These are phyloP conservation scores for Drosophila busckii DNA, from an alignment of 1,140 invertebrate genomes.

Conservation along the genomic window DNA sequence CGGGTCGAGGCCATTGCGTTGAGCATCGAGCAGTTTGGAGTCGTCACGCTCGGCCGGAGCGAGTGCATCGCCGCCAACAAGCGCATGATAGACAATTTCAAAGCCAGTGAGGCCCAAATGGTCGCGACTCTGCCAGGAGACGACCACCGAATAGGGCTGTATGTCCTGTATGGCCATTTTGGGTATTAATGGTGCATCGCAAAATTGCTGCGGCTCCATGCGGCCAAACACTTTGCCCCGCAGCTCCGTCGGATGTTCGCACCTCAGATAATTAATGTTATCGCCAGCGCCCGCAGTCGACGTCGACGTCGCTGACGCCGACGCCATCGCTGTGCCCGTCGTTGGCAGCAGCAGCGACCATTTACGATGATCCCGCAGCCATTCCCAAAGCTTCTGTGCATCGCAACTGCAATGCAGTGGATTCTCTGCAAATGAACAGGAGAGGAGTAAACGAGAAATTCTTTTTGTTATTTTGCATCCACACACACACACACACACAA, in stretches of 20 bases:
- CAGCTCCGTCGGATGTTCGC: slow-evolving; percentile 88
- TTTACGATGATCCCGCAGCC: slow-evolving; percentile 91
- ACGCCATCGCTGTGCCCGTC: slow-evolving; percentile 10
- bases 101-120: slow-evolving; percentile 91
- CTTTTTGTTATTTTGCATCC: too few relatives aligned
- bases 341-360: slow-evolving; percentile 74
- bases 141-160: slow-evolving; percentile 91
- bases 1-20: slow-evolving; percentile 23
- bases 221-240: slow-evolving; percentile 87
- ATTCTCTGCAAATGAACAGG: slow-evolving; percentile 83
- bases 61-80: slow-evolving; percentile 82
- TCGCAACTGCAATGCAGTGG: slow-evolving; percentile 90
- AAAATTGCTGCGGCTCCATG: slow-evolving; percentile 89
- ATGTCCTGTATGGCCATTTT: slow-evolving; percentile 92
- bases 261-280: slow-evolving; percentile 83
- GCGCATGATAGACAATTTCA: slow-evolving; percentile 90
- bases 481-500: too few relatives aligned
- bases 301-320: not conserved
- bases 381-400: slow-evolving; percentile 91
- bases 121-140: slow-evolving; percentile 93
- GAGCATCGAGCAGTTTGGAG: slow-evolving; percentile 2
- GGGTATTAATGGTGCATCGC: slow-evolving; percentile 88
- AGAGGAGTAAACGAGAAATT: not conserved
- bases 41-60: slow-evolving; percentile 76
- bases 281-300: slow-evolving; percentile 77